Evolutionary conservation across 2,888 invertebrate species (phyloP).

Genomic region (Brachypalpus laphriformis): DNA sequence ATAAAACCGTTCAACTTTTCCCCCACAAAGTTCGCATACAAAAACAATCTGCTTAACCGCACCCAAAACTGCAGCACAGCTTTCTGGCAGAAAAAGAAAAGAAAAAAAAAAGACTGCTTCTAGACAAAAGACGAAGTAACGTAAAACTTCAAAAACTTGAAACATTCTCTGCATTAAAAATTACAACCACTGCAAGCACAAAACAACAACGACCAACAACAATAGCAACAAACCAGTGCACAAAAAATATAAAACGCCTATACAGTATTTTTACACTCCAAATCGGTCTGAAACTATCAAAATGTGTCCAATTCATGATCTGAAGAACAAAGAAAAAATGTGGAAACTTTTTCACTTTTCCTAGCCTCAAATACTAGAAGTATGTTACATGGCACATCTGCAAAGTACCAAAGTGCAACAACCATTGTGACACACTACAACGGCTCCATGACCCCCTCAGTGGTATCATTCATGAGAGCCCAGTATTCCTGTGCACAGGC

Average conservation of each 20-base stretch:
- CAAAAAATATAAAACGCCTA: background rate
- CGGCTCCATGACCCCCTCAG: conserved; percentile 48
- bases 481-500: conserved; percentile 23
- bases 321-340: conserved; percentile 35
- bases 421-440: conserved; percentile 62
- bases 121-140: conserved; percentile 52
- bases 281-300: conserved; percentile 71
- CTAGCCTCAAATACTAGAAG: conserved; percentile 29
- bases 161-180: conserved; percentile 66
- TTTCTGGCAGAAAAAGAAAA: background rate
- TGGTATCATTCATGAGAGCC: conserved; percentile 45
- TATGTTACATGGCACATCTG: conserved; percentile 62
- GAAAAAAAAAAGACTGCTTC: background rate
- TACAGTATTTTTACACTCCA: conserved; percentile 52
- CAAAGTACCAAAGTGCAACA: conserved; percentile 70
- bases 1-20: conserved; percentile 52
- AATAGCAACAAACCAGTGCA: conserved; percentile 10
- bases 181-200: conserved; percentile 57
- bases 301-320: conserved; percentile 72
- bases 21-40: conserved; percentile 11
- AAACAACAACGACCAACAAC: conserved; percentile 30
- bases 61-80: conserved; percentile 43
- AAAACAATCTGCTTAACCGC: conserved; percentile 61
- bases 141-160: conserved; percentile 26
- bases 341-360: conserved; percentile 21